Base-by-base conservation (phyloP, 1,140 invertebrate genomes). In the Ptiloglossa arizonensis region DNA sequence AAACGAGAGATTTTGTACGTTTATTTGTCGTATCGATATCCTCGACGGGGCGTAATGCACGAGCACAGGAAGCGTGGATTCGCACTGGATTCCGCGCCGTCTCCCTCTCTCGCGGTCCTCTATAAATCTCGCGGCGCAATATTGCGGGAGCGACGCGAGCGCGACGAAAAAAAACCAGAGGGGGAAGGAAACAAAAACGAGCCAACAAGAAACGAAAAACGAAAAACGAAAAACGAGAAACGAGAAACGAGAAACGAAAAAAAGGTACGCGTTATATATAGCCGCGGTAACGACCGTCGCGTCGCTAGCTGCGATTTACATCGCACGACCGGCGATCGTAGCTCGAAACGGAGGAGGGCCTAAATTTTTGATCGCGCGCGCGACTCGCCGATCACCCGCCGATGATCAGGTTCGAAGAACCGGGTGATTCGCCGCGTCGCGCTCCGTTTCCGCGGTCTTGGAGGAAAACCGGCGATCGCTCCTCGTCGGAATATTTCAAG, bases 21-120 rank as follows among this genome's bases (percentile, higher is more conserved):
- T 82, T 86, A 82, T 86, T 85, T 82, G 83, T 79, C 83, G 68
- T 59, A 76, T 85, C 73, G 79, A 85, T 85, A 85, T 79, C 81
- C 66, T 62, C 68, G 46, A 57, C 74, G 38, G 44, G 38, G 60
- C 59, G 63, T 78, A 57, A 75, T 68, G 29, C 52, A 60, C 38
- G 54, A 19, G 41, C 56, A 44, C 27, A 27, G 48, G 35, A 71
- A 41, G 38, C 59, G 59, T 24, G 62, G 70, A 66, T 79, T 74
- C 35, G 70, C 52, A 60, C 50, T 48, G 48, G 77, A 74, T 79
- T 72, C 62, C 24, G 17, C 22, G n/a, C 19, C 1, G 6, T 13
- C 35, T 52, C n/a, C 22, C 35, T 38, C 32, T 1, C 48, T 9
- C 17, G 9, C 67, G 24, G 24, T 24, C 41, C 8, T 44, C 69